Evolutionary conservation across 2,113 vertebrate species (phyloP), one percentile per base, ranked within the genome.

Genomic region (Loxodonta africana): DNA sequence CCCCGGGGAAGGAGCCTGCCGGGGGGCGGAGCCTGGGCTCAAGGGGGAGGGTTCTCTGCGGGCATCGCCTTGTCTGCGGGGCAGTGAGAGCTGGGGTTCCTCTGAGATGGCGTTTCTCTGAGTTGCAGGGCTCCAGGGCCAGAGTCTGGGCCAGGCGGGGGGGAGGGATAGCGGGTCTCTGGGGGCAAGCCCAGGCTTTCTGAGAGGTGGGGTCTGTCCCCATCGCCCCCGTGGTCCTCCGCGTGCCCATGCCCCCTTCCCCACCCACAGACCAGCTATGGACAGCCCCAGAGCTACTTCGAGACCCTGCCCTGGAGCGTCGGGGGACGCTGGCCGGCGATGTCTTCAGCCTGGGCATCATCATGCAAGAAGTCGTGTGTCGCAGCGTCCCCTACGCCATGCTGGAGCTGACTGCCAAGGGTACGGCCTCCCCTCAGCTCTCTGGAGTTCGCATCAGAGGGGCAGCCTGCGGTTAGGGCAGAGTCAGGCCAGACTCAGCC

Each of bases 251-350:
- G 0, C 0, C 44, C 26, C 20, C 25, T 30, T 82, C n/a, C 33
- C 26, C 33, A 17, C 71, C 90, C 44, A 60, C 96, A 99, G 99
- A 99, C 87, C 97, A 98, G 88, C 98, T 99, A 0, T 99, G 99
- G 99, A 99, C 99, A 3, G 99, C 99, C 2, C 99, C 99, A 0
- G 99, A 99, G 97, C 94, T 99, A 88, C 98, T 99, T 74, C 97
- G 99, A 71, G 98, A 98, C 76, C 53, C 95, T 0, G 95, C 37
- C 2, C 67, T 98, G 97, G 98, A 98, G 95, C 99, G 83, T 6
- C 98, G 62, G 37, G 99, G 99, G 0, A 98, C 99, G 0, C 98
- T 98, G 77, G 2, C 44, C 0, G 99, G 99, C 0, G 99, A 99
- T 5, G 97, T 99, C 48, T 99, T 99, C 97, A 99, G 99, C 93